Conservation (phyloP, 2,797 vertebrate genomes). For the Galaxias olidus region DNA sequence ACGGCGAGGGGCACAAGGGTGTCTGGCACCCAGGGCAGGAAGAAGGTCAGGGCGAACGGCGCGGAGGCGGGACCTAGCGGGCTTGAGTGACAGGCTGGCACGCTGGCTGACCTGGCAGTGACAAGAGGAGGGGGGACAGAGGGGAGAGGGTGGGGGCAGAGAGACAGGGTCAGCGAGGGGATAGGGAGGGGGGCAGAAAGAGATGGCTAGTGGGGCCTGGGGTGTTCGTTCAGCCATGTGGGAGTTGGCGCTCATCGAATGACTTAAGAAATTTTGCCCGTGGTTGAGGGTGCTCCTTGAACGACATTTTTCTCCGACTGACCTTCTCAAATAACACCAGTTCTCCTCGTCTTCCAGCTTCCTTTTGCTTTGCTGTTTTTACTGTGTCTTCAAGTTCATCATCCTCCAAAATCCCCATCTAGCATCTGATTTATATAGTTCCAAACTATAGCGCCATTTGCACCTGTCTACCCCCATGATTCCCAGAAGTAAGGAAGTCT, state of each 20-base stretch:
- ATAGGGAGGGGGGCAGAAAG: no score
- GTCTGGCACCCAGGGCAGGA: constrained; percentile 17
- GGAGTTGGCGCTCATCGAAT: no score
- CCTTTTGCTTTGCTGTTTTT: no score
- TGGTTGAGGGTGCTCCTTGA: no score
- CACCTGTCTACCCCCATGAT: neutral
- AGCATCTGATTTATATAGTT: constrained; percentile 6
- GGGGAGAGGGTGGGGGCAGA: neutral
- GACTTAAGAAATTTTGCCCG: no score
- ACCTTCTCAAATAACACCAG: neutral
- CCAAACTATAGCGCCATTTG: constrained; percentile 12
- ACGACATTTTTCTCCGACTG: no score
- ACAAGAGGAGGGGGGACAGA: neutral
- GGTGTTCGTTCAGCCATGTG: no score
- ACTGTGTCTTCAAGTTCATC: neutral
- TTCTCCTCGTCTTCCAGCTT: neutral
- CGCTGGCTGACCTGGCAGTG: neutral
- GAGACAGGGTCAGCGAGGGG: no score
- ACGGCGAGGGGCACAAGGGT: constrained; percentile 10
- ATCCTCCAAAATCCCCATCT: neutral
- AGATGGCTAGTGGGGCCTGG: no score
- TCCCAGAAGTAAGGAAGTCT: constrained; percentile 11
- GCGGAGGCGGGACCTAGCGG: constrained; percentile 9
- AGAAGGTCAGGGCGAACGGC: constrained; percentile 24
- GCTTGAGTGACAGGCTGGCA: constrained; percentile 2